Conservation (phyloP, 1,140 invertebrate genomes). For the Uloborus diversus region DNA sequence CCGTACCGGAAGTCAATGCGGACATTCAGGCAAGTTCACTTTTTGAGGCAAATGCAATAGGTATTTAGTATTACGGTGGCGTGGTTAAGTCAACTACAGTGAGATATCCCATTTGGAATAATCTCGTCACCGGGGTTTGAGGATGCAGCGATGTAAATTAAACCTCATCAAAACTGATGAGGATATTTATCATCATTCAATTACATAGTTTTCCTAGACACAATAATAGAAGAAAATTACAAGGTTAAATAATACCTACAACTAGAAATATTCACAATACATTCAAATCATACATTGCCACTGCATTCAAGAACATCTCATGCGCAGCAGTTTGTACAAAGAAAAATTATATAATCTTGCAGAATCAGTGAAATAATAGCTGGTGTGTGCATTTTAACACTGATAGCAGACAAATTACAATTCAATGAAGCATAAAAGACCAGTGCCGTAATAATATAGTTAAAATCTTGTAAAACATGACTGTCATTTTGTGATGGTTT, state of each 20-base stretch:
- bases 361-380: too few relatives aligned
- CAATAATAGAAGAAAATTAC: background rate
- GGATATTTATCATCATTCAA: constrained; percentile 2
- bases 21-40: too few relatives aligned
- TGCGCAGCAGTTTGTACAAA: too few relatives aligned
- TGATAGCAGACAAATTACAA: too few relatives aligned
- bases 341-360: too few relatives aligned
- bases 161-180: background rate
- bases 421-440: too few relatives aligned
- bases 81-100: background rate
- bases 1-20: too few relatives aligned
- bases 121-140: constrained; percentile 32
- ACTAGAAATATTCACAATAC: background rate
- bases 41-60: too few relatives aligned
- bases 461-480: constrained; percentile 38
- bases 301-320: too few relatives aligned
- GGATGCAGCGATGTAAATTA: background rate
- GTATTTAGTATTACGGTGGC: too few relatives aligned
- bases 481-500: background rate
- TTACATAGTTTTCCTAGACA: background rate
- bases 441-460: too few relatives aligned
- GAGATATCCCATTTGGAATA: constrained; percentile 31
- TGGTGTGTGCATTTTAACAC: too few relatives aligned
- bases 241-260: background rate
- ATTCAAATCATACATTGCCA: background rate